Evolutionary conservation across 2,888 invertebrate species (phyloP).

Genomic region (Andrena minutula): DNA sequence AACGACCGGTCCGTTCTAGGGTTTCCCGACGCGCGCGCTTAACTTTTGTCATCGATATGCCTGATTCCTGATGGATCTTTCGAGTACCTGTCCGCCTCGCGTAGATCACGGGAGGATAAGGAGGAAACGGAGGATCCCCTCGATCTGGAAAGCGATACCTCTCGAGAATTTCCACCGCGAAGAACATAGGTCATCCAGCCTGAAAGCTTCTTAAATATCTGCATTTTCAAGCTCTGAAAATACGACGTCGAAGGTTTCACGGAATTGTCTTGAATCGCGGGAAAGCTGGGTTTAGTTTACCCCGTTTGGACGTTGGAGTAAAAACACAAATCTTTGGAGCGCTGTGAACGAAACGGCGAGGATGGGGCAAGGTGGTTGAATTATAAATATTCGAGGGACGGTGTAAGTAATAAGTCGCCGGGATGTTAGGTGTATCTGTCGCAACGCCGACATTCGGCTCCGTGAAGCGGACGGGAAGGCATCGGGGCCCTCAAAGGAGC

Average conservation of each 20-base stretch:
- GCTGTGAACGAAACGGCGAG: not conserved
- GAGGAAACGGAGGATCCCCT: slow-evolving; percentile 19
- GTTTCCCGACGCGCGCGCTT: slow-evolving; percentile 50
- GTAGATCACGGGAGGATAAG: slow-evolving; percentile 58
- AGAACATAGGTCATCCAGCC: slow-evolving; percentile 15
- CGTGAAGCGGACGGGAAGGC: slow-evolving; percentile 73
- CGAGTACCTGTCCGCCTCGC: slow-evolving; percentile 45
- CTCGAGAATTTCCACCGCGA: not conserved
- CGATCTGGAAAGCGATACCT: slow-evolving; percentile 33
- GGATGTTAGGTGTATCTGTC: slow-evolving; percentile 73
- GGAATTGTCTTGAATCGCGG: too few species aligned
- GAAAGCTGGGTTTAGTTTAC: too few species aligned
- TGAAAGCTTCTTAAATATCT: slow-evolving; percentile 18
- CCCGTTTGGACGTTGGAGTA: not conserved
- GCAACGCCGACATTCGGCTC: slow-evolving; percentile 70
- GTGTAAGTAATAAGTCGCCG: slow-evolving; percentile 66
- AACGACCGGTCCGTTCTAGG: slow-evolving; percentile 51
- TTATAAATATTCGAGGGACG: slow-evolving; percentile 57
- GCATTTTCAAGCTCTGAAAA: too few species aligned
- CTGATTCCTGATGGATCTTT: slow-evolving; percentile 57
- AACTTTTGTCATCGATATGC: slow-evolving; percentile 66
- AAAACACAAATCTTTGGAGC: slow-evolving; percentile 26
- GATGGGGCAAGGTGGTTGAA: slow-evolving; percentile 30
- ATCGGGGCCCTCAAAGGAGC: slow-evolving; percentile 80
- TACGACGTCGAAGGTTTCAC: too few species aligned